Evolutionary conservation across 2,113 vertebrate species (phyloP), one percentile per base, ranked within the genome.

Genomic region (Tragulus kanchil): DNA sequence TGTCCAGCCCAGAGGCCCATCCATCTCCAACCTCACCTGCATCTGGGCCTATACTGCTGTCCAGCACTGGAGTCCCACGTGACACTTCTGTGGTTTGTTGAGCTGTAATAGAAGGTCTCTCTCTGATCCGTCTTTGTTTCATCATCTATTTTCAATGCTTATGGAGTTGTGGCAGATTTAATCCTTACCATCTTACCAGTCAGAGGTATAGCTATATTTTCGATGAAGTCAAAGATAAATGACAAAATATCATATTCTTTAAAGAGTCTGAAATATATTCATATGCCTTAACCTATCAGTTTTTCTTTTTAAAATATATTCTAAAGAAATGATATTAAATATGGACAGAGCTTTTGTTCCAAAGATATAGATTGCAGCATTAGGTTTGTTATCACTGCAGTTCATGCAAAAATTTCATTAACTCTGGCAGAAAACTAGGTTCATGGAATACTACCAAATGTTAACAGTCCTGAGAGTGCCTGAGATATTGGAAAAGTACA

Each of bases 171-270:
- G 31, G 50, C 28, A 84, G 45, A 50, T 88, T 95, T 92, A 90
- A 42, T 89, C 85, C 64, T 79, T 65, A 61, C 23, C 48, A 56
- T 96, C 25, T 83, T 86, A 26, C 21, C 58, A 73, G 36, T 59
- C 36, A 85, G 78, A 50, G 50, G 13, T 85, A 16, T 31, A 65
- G 59, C 54, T 94, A 3, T 83, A 28, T 85, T 69, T 85, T 52
- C 58, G 67, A 90, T 65, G 13, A n/a, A 79, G 11, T 89, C 91
- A 81, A 36, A 95, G 89, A 91, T 86, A 89, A 86, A 92, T 64
- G 81, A 50, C 31, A 86, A 23, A 93, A 7, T 45, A 36, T 13
- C 26, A 26, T 75, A 56, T 73, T n/a, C 31, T 78, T 78, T 85
- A 94, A 93, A 95, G 59, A 77, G 17, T 42, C 45, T 86, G 86